A percentile compares a stretch with the other conserved stretches of the same genome.
Conservation (phyloP, 2,888 invertebrate genomes). For the Callosobruchus maculatus region DNA sequence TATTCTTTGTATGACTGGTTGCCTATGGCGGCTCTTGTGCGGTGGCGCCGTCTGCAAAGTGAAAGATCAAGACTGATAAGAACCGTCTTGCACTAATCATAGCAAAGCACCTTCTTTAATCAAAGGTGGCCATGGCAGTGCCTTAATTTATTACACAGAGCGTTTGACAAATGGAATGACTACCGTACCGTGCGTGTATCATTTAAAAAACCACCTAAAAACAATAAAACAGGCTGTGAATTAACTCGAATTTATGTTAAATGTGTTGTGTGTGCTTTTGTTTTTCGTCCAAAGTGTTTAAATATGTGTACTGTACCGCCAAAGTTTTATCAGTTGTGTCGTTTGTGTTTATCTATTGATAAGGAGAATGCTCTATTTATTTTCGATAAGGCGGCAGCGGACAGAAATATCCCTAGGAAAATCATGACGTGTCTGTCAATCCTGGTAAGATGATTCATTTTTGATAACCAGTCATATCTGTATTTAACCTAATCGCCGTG, state of each 20-base stretch:
- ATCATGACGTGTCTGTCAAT: constrained; percentile 77
- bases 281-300: constrained; percentile 48
- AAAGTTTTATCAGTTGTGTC: constrained; percentile 91
- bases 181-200: constrained; percentile 35
- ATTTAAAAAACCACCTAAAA: constrained; percentile 31
- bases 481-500: constrained; percentile 31
- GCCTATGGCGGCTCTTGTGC: not conserved
- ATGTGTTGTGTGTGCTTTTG: constrained; percentile 44
- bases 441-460: constrained; percentile 62
- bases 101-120: constrained; percentile 44
- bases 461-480: constrained; percentile 16
- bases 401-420: constrained; percentile 56
- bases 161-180: constrained; percentile 42
- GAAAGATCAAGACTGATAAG: constrained; percentile 29
- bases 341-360: constrained; percentile 78
- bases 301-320: constrained; percentile 85
- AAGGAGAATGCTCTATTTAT: constrained; percentile 66
- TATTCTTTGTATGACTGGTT: constrained; percentile 1
- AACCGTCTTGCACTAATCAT: constrained; percentile 23
- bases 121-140: constrained; percentile 49
- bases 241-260: constrained; percentile 40
- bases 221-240: constrained; percentile 47
- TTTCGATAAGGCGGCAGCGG: constrained; percentile 72
- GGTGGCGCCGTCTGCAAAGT: constrained; percentile 21
- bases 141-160: constrained; percentile 42